These are phyloP conservation scores for Cynodonichthys magdalenae DNA, from an alignment of 2,797 vertebrate species.

Conservation along the genomic window DNA sequence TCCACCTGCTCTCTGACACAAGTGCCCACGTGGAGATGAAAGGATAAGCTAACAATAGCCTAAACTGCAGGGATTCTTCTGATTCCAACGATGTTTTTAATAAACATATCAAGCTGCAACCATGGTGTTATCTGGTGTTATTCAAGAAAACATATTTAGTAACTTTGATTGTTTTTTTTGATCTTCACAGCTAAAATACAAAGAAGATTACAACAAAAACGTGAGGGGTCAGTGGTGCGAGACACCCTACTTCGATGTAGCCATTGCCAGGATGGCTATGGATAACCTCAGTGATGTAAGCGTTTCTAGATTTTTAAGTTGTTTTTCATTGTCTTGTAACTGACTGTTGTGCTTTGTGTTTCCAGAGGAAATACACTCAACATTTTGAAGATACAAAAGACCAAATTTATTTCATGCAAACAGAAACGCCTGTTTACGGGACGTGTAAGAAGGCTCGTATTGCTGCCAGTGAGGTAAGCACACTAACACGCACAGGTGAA, in stretches of 20 bases:
- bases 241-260: constrained; percentile 95
- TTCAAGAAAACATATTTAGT: neutral
- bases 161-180: constrained; percentile 4
- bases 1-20: constrained; percentile 68
- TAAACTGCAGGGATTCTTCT: constrained; percentile 23
- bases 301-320: neutral
- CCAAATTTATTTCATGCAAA: constrained; percentile 98
- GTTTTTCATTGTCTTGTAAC: neutral
- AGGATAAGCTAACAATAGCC: constrained; percentile 47
- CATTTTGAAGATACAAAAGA: constrained; percentile 89
- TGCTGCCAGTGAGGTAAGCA: constrained; percentile 87
- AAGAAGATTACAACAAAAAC: constrained; percentile 93
- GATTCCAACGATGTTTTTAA: constrained; percentile 16
- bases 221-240: constrained; percentile 96
- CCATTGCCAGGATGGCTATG: constrained; percentile 89
- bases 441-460: constrained; percentile 87
- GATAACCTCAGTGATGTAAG: constrained; percentile 92
- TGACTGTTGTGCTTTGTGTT: constrained; percentile 20
- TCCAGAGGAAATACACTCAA: constrained; percentile 93
- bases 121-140: neutral
- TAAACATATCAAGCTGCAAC: neutral
- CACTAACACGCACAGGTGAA: constrained; percentile 5
- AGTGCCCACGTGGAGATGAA: constrained; percentile 29
- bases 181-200: constrained; percentile 87
- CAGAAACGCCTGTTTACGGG: constrained; percentile 92